These are phyloP conservation scores for Calonectris borealis DNA, from an alignment of 2,113 vertebrate species.

Conservation along the genomic window DNA sequence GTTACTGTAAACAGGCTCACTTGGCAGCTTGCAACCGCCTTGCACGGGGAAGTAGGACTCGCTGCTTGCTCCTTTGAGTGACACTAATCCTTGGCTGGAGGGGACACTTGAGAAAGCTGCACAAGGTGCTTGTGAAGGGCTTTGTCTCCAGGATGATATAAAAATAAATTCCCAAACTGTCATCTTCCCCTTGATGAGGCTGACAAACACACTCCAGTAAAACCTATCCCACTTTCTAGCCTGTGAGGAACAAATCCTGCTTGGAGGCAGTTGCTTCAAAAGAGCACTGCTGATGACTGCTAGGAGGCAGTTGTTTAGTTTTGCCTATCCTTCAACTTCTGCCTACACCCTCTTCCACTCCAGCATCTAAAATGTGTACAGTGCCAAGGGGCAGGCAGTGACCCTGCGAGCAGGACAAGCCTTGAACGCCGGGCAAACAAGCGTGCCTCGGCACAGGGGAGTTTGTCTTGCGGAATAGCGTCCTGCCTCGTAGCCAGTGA, in stretches of 20 bases:
- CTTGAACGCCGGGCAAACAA: neutral
- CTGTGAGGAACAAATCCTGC: neutral
- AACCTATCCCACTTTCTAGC: neutral
- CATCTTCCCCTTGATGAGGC: neutral
- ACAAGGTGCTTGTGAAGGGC: neutral
- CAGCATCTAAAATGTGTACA: neutral
- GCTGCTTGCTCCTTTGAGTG: neutral
- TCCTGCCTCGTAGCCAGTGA: neutral
- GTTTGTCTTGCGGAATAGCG: neutral
- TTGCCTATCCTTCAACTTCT: neutral
- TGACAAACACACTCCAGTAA: neutral
- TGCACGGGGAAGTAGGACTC: neutral
- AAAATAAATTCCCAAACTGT: neutral
- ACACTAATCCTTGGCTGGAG: neutral
- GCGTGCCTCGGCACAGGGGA: rapidly evolving
- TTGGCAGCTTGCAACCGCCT: neutral
- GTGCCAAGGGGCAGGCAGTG: neutral
- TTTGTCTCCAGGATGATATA: neutral
- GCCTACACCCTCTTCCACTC: neutral
- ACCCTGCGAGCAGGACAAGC: neutral
- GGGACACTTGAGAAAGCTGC: neutral
- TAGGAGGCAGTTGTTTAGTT: neutral
- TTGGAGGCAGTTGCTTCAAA: neutral
- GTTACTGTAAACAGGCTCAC: neutral
- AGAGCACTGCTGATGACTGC: neutral